Conservation (phyloP, 2,113 vertebrate genomes). For the Chelonoidis abingdonii region DNA sequence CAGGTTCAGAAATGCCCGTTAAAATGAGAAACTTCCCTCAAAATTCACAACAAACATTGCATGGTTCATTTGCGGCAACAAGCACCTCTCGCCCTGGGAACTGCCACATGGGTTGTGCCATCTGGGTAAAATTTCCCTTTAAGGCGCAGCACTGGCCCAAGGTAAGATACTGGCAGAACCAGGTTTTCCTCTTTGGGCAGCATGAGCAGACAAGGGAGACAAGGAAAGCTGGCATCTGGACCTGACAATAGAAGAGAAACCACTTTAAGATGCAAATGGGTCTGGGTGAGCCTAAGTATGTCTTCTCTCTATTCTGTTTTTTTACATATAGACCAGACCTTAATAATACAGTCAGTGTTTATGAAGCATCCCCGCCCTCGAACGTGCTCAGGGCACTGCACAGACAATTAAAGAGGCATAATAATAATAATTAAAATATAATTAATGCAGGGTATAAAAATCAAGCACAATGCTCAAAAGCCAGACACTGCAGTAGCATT, state of each 20-base stretch:
- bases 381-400: neutral
- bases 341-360: neutral
- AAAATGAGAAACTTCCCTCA: neutral
- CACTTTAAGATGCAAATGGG: neutral
- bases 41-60: neutral
- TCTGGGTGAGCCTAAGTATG: accelerated
- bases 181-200: neutral
- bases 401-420: constrained; percentile 38
- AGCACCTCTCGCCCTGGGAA: neutral
- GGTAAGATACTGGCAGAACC: neutral
- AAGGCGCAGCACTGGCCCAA: neutral
- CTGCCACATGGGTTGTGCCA: neutral
- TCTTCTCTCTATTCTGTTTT: neutral
- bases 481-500: accelerated
- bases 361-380: neutral
- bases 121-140: neutral
- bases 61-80: neutral
- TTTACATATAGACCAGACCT: constrained; percentile 25
- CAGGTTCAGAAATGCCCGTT: neutral
- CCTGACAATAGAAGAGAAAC: neutral
- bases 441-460: constrained; percentile 38
- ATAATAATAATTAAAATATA: constrained; percentile 54
- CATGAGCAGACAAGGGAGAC: neutral
- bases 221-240: neutral
- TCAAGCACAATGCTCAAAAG: constrained; percentile 45